These are phyloP conservation scores for Stramonita haemastoma DNA, from an alignment of 2,888 invertebrate genomes.

Conservation along the genomic window DNA sequence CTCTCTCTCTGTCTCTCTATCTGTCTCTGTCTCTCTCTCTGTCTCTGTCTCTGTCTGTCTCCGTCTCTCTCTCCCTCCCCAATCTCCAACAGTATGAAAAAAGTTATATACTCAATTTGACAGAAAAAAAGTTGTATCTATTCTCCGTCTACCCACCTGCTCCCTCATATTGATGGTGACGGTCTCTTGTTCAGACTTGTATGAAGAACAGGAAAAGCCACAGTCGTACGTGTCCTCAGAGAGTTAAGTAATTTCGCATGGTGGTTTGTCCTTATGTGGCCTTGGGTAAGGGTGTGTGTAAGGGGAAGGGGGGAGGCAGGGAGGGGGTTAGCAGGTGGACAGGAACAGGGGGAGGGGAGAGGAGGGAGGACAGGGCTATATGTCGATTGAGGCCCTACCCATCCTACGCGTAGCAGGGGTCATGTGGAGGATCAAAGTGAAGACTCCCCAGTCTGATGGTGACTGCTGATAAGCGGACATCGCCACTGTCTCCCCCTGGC, in stretches of 20 bases:
- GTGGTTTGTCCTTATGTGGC: neutral
- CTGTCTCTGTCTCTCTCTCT: neutral
- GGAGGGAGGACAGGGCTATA: neutral
- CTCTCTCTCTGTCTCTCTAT: neutral
- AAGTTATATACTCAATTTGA: neutral
- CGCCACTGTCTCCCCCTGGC: neutral
- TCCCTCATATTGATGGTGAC: neutral
- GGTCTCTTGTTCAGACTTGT: neutral
- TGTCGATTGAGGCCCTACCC: neutral
- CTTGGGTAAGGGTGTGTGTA: neutral
- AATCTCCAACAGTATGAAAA: too few relatives aligned
- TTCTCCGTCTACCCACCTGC: neutral
- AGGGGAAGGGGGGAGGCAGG: neutral
- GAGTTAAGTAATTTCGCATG: too few relatives aligned
- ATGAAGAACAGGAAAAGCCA: neutral
- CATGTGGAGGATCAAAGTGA: slow-evolving; percentile 5
- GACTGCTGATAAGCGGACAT: neutral
- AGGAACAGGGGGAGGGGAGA: neutral
- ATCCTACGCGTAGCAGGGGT: neutral
- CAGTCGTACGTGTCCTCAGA: too few relatives aligned
- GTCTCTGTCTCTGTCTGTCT: neutral
- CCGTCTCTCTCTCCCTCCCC: neutral
- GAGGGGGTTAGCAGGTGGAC: neutral
- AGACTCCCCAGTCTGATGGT: neutral
- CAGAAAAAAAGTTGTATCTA: neutral